Evolutionary conservation across 2,888 invertebrate species (phyloP), one percentile per base, ranked within the genome.

Genomic region (Arenicola marina): DNA sequence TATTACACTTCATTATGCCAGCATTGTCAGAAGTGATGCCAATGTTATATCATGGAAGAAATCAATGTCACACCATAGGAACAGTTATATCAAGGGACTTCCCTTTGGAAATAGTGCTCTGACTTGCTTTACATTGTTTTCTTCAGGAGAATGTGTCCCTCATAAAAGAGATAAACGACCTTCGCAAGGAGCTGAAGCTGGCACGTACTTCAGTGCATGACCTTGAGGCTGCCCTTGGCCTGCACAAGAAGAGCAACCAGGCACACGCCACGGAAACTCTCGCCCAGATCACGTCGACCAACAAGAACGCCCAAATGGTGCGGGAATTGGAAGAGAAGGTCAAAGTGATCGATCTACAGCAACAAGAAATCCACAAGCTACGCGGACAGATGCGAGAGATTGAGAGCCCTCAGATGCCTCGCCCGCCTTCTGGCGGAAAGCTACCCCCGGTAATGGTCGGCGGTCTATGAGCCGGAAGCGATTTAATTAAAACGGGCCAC

Each of bases 111-210:
- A n/a, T n/a, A n/a, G n/a, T 58, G 15, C 48, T 38, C 58, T n/a
- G 15, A 62, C 43, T 33, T 51, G 44, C 29, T 34, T 48, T 32
- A 29, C 7, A 32, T 31, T 64, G 64, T 61, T 56, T 84, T 56
- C 80, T 86, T 26, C 85, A 88, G 78, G 92, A 95, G 76, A 94
- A 94, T 80, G 88, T 91, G 38, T 84, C 87, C 0, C 85, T 95
- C 2, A 85, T 93, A 34, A 86, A 88, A 1, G 93, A 94, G 82
- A 88, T 93, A 28, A 92, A 93, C 77, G 87, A 87, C 61, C 80
- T 93, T 46, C 87, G 92, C 34, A 87, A 87, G 31, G 89, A 90
- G 78, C 81, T 92, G 64, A 90, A 89, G 78, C 83, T 87, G 0
- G 87, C 89, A 18, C 86, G 89, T 11, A 86, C 87, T n/a, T 86